These are phyloP conservation scores for Apis florea DNA, from an alignment of 1,140 invertebrate species.

Conservation along the genomic window DNA sequence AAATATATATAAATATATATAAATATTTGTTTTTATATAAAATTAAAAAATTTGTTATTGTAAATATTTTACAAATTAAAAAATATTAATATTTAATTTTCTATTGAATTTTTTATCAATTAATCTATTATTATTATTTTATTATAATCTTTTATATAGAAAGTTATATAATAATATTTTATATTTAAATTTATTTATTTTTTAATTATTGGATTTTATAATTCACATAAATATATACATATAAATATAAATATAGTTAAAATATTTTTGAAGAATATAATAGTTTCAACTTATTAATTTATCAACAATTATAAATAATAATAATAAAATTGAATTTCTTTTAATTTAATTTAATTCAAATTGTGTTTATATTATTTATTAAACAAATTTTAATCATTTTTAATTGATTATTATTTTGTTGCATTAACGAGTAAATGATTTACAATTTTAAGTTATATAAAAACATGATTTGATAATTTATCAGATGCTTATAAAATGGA, in stretches of 20 bases:
- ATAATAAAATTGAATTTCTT: conserved; percentile 31
- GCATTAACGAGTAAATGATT: conserved; percentile 25
- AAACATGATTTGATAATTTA: conserved; percentile 22
- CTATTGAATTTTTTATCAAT: background rate
- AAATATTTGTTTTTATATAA: background rate
- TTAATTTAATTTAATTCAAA: conserved; percentile 35
- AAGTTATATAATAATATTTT: background rate
- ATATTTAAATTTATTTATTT: background rate
- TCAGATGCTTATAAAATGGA: conserved; percentile 49
- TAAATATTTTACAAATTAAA: no score
- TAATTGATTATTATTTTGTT: conserved; percentile 27
- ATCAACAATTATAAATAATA: conserved; percentile 31
- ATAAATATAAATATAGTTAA: background rate
- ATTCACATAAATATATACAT: conserved; percentile 25
- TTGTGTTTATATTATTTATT: conserved; percentile 18
- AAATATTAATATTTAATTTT: no score
- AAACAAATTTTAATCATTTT: conserved; percentile 54
- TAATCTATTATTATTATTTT: background rate
- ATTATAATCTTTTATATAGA: background rate
- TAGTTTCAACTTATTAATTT: conserved; percentile 1
- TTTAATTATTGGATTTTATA: conserved; percentile 11
- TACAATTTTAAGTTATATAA: conserved; percentile 31
- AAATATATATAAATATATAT: conserved; percentile 15
- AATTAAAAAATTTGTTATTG: background rate
- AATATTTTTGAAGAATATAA: conserved; percentile 13